phyloP scores from a whole-genome alignment of 2,113 vertebrate species.

The Triplophysa dalaica region DNA sequence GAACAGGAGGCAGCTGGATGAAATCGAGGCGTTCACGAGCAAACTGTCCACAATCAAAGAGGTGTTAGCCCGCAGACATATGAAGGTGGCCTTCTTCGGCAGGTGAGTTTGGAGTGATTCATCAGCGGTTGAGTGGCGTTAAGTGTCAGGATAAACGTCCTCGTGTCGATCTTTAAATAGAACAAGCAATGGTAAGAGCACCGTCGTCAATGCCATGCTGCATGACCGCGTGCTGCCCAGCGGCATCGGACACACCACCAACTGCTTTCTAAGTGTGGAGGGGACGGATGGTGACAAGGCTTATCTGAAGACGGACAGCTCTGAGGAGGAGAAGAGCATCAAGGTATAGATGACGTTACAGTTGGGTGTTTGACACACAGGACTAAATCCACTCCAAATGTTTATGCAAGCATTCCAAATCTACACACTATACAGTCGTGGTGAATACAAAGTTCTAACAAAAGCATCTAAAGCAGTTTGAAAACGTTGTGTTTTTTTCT shows the following conservation, averaged over 20 bases:
- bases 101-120: constrained; percentile 76
- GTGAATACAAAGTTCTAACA: too few relatives aligned
- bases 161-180: constrained; percentile 61
- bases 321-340: constrained; percentile 93
- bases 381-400: too few relatives aligned
- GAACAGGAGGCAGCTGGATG: constrained; percentile 76
- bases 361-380: neutral
- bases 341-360: constrained; percentile 74
- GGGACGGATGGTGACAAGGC: constrained; percentile 94
- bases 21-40: constrained; percentile 81
- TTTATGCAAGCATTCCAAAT: too few relatives aligned
- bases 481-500: neutral
- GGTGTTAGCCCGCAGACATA: constrained; percentile 90
- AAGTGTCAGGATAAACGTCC: constrained; percentile 8
- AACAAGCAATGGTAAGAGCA: constrained; percentile 97
- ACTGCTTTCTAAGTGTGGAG: constrained; percentile 97
- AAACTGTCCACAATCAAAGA: constrained; percentile 88
- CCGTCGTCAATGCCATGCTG: constrained; percentile 95
- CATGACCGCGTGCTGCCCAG: constrained; percentile 95
- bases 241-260: constrained; percentile 98
- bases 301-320: constrained; percentile 95
- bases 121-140: neutral
- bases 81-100: constrained; percentile 99
- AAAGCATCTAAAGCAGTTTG: too few relatives aligned
- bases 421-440: too few relatives aligned